Conservation (phyloP, 2,888 invertebrate genomes). For the Agriopis aurantiaria region DNA sequence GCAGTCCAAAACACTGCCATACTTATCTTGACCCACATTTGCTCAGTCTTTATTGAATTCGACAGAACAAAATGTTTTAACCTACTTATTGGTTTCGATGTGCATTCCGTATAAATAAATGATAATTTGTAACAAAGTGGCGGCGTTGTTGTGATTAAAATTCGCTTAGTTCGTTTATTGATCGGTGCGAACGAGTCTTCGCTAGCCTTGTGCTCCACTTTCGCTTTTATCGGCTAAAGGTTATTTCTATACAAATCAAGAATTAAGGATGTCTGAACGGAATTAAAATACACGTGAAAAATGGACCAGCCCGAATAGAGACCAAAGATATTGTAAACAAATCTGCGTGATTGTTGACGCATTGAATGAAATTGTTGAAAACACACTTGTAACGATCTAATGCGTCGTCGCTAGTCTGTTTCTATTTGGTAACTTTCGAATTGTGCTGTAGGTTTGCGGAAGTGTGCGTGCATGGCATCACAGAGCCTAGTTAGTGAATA, state of each 20-base stretch:
- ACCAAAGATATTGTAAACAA: constrained; percentile 4
- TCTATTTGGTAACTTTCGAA: constrained; percentile 27
- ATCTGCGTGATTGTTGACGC: constrained; percentile 1
- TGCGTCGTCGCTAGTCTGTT: constrained; percentile 7
- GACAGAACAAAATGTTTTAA: constrained; percentile 1
- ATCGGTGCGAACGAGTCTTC: constrained; percentile 61
- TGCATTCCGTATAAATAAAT: constrained; percentile 10
- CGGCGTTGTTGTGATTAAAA: constrained; percentile 38
- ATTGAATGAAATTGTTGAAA: background rate
- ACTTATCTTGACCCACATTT: constrained; percentile 11
- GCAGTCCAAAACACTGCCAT: background rate
- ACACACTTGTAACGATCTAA: background rate
- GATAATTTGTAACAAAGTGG: constrained; percentile 31
- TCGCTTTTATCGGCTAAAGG: constrained; percentile 66
- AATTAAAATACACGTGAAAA: constrained; percentile 16
- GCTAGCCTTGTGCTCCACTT: constrained; percentile 65
- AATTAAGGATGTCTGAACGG: constrained; percentile 44
- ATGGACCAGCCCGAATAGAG: background rate
- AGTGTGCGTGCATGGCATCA: constrained; percentile 29
- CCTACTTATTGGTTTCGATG: background rate
- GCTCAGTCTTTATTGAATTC: background rate
- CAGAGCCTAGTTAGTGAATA: constrained; percentile 5
- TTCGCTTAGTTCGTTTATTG: constrained; percentile 55
- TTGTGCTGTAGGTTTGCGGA: constrained; percentile 35
- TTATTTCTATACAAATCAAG: constrained; percentile 53